phyloP scores from a whole-genome alignment of 2,888 invertebrate species.

The Adelphocoris suturalis region DNA sequence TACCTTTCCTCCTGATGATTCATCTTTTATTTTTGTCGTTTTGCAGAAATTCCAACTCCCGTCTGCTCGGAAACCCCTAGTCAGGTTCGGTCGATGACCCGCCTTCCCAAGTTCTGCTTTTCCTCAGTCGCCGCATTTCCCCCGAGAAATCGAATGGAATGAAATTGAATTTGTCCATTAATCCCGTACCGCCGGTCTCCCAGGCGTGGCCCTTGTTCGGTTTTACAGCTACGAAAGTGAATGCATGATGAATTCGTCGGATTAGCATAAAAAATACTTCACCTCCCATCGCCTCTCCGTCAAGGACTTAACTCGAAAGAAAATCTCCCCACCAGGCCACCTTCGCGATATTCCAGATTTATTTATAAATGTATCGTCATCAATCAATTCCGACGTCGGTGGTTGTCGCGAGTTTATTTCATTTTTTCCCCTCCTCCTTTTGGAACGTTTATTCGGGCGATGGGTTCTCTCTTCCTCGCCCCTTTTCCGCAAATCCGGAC shows the following conservation, averaged over 20 bases:
- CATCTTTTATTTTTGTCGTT: no score
- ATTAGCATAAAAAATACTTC: constrained; percentile 51
- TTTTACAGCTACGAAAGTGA: constrained; percentile 33
- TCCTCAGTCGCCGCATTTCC: no score
- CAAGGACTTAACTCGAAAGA: background rate
- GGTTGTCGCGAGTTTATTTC: constrained; percentile 11
- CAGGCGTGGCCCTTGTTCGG: constrained; percentile 13
- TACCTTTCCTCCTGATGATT: no score
- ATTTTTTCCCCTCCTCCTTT: constrained; percentile 10
- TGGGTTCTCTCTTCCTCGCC: background rate
- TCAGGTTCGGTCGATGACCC: no score
- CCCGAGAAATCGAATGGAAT: background rate
- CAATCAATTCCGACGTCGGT: constrained; percentile 52
- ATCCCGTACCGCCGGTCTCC: background rate
- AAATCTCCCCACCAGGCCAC: background rate
- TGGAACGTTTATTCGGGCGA: constrained; percentile 43
- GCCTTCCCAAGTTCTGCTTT: no score
- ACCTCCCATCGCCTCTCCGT: background rate
- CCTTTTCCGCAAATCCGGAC: background rate
- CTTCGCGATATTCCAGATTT: constrained; percentile 19
- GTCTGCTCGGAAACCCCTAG: no score
- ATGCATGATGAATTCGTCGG: constrained; percentile 55
- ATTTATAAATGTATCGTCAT: constrained; percentile 59
- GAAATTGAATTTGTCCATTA: background rate
- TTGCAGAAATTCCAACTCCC: no score